Conservation (phyloP, 2,888 invertebrate species). For the Heliconius erato region DNA sequence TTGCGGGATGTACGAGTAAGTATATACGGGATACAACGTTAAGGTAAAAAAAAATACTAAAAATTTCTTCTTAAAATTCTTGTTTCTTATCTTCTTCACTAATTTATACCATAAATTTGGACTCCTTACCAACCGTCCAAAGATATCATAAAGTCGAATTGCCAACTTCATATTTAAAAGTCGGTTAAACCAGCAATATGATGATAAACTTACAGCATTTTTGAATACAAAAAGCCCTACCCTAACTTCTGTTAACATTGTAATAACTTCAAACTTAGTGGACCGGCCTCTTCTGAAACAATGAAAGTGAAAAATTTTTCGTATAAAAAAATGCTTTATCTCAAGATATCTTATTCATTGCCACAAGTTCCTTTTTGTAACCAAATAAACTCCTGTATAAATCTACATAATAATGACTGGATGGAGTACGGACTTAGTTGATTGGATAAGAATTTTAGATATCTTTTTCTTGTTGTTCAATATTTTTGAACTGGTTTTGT, state of each 20-base stretch:
- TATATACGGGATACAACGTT: too few relatives aligned
- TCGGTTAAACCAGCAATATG: slow-evolving; percentile 5
- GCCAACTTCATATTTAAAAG: neutral
- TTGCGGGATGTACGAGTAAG: too few relatives aligned
- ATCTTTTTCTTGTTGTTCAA: slow-evolving; percentile 23
- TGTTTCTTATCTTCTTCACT: too few relatives aligned
- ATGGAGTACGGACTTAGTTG: slow-evolving; percentile 43
- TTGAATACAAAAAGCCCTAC: slow-evolving; percentile 16
- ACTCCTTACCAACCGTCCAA: too few relatives aligned
- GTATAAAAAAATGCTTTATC: slow-evolving; percentile 43
- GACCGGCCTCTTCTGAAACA: slow-evolving; percentile 45
- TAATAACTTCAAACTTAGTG: slow-evolving; percentile 45
- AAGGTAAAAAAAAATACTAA: too few relatives aligned
- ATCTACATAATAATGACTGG: slow-evolving; percentile 46
- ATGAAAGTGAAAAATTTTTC: slow-evolving; percentile 35
- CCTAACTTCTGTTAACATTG: slow-evolving; percentile 43
- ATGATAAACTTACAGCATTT: slow-evolving; percentile 25
- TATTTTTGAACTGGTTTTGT: neutral
- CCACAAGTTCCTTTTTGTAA: slow-evolving; percentile 47
- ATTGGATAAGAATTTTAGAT: slow-evolving; percentile 48
- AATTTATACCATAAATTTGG: too few relatives aligned
- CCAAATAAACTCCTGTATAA: slow-evolving; percentile 51
- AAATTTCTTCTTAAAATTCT: too few relatives aligned
- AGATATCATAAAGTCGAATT: too few relatives aligned
- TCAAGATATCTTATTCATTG: slow-evolving; percentile 46